Conservation (phyloP, 2,888 invertebrate species). For the Trimorus sp. region DNA sequence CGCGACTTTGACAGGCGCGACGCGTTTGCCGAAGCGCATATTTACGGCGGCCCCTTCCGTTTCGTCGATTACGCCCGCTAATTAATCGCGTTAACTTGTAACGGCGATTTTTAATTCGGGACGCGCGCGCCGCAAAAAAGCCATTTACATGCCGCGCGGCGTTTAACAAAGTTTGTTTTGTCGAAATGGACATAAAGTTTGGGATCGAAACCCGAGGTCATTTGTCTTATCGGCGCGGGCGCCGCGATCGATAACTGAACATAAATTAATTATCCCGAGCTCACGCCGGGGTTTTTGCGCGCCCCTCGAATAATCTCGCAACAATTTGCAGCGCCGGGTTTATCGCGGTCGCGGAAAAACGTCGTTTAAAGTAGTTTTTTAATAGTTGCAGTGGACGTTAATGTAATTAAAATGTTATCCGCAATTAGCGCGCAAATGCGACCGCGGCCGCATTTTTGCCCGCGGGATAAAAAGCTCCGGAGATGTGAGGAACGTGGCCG, state of each 20-base stretch:
- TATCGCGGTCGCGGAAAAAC: constrained; percentile 9
- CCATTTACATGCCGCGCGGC: constrained; percentile 66
- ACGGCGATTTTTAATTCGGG: constrained; percentile 32
- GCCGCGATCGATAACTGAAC: constrained; percentile 53
- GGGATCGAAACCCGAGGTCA: constrained; percentile 45
- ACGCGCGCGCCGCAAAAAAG: constrained; percentile 29
- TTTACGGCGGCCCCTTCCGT: constrained; percentile 31
- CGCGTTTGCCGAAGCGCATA: constrained; percentile 15
- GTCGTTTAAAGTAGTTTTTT: constrained; percentile 30
- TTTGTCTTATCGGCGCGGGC: constrained; percentile 49
- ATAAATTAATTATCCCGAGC: constrained; percentile 62
- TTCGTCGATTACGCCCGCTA: constrained; percentile 25
- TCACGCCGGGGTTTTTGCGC: constrained; percentile 35
- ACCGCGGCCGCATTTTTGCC: constrained; percentile 15
- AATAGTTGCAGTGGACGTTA: constrained; percentile 41
- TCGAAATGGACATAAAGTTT: constrained; percentile 37
- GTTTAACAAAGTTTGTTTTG: constrained; percentile 43
- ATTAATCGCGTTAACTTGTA: constrained; percentile 21
- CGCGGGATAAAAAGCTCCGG: constrained; percentile 12
- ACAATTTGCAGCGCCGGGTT: constrained; percentile 18
- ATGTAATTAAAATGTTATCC: constrained; percentile 41
- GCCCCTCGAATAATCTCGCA: constrained; percentile 24
- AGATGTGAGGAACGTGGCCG: constrained; percentile 6
- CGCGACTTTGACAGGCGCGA: too few relatives aligned
- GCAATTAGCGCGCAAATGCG: constrained; percentile 37